Conservation (phyloP, 2,888 invertebrate species). For the Schrankia costaestrigalis region DNA sequence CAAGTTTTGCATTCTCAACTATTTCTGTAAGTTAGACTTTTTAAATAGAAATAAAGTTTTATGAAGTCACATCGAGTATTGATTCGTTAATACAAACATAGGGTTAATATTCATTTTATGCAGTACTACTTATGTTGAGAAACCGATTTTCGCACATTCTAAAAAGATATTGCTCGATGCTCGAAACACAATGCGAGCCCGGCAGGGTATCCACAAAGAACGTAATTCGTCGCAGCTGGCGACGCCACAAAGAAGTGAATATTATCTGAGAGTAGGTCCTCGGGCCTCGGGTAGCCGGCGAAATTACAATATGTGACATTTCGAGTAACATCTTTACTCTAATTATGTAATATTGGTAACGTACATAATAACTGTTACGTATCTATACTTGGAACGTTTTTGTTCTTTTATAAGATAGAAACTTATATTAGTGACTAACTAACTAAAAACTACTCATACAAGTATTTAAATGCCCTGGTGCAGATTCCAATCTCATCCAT, state of each 20-base stretch:
- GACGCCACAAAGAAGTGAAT: slow-evolving; percentile 52
- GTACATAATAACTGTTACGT: too few species aligned
- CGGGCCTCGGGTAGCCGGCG: slow-evolving; percentile 25
- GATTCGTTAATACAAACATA: slow-evolving; percentile 17
- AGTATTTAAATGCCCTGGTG: too few species aligned
- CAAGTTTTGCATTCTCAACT: too few species aligned
- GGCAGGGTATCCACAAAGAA: slow-evolving; percentile 48
- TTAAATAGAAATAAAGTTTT: not conserved
- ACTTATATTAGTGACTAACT: not conserved
- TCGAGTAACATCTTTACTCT: slow-evolving; percentile 21
- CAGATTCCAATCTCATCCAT: too few species aligned
- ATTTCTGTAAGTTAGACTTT: too few species aligned
- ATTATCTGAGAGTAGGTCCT: slow-evolving; percentile 39
- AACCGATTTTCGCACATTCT: slow-evolving; percentile 39
- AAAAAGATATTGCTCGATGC: slow-evolving; percentile 41
- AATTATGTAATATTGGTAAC: too few species aligned
- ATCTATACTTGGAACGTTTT: not conserved
- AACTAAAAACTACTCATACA: too few species aligned
- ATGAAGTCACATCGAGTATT: slow-evolving; percentile 3
- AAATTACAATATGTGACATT: slow-evolving; percentile 39
- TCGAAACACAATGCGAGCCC: slow-evolving; percentile 45
- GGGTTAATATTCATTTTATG: slow-evolving; percentile 29
- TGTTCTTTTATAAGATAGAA: not conserved
- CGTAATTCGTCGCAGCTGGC: slow-evolving; percentile 61
- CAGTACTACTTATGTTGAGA: slow-evolving; percentile 20